These are phyloP conservation scores for Andrena flavipes DNA, from an alignment of 2,888 invertebrate species.

Conservation along the genomic window DNA sequence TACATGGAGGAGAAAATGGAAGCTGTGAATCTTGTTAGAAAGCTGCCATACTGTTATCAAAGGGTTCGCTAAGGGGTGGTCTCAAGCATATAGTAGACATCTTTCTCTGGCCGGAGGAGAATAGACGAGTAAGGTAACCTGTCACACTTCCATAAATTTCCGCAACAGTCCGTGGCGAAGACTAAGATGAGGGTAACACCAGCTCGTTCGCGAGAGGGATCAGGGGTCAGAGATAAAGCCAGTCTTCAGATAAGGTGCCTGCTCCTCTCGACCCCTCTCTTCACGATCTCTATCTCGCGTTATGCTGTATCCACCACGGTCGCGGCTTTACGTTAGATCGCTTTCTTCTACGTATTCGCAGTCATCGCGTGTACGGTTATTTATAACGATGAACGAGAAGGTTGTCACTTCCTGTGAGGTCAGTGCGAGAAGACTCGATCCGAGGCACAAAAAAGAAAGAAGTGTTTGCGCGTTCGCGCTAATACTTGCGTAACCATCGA, in stretches of 20 bases:
- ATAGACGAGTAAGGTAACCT: conserved; percentile 25
- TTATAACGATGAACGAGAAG: conserved; percentile 77
- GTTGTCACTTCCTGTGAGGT: conserved; percentile 76
- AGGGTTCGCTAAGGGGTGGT: too few species aligned
- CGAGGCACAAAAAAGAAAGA: conserved; percentile 32
- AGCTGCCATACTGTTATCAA: too few species aligned
- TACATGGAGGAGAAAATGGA: too few species aligned
- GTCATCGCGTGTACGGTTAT: conserved; percentile 62
- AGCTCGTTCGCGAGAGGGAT: conserved; percentile 47
- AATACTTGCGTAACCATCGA: conserved; percentile 68
- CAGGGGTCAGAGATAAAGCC: conserved; percentile 65
- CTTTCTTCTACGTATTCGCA: conserved; percentile 14
- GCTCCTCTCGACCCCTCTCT: conserved; percentile 45
- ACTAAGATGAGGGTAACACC: conserved; percentile 51
- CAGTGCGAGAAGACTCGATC: conserved; percentile 49
- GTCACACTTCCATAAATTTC: conserved; percentile 32
- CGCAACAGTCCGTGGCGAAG: conserved; percentile 5
- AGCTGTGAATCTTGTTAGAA: too few species aligned
- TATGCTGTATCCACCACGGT: conserved; percentile 42
- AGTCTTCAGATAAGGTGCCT: conserved; percentile 58
- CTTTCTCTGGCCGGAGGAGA: neutral
- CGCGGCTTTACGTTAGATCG: conserved; percentile 26
- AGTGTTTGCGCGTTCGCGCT: conserved; percentile 46
- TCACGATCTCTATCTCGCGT: conserved; percentile 62
- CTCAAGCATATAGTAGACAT: neutral